These are phyloP conservation scores for Leptura quadrifasciata DNA, from an alignment of 2,888 invertebrate species.

Conservation along the genomic window DNA sequence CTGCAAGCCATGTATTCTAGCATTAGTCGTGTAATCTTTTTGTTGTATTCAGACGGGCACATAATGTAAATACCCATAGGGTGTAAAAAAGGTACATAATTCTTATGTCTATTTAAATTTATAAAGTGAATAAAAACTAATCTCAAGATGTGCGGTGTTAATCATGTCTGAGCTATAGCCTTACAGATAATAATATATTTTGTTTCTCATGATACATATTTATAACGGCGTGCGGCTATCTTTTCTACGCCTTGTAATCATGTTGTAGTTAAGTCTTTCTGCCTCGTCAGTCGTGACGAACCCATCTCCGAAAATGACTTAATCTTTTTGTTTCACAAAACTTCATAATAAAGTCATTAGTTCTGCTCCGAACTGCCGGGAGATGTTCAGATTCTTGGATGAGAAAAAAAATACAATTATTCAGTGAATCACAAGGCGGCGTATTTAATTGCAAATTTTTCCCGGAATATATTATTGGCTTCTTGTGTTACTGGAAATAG, in stretches of 20 bases:
- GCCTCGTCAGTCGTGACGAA: conserved; percentile 57
- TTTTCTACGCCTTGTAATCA: conserved; percentile 55
- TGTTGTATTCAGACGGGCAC: neutral
- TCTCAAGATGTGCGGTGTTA: conserved; percentile 1
- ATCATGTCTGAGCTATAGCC: conserved; percentile 14
- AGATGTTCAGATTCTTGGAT: conserved; percentile 14
- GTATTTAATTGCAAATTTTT: conserved; percentile 42
- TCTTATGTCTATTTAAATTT: neutral
- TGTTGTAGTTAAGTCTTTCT: conserved; percentile 38
- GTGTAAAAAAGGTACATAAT: neutral
- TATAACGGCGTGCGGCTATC: conserved; percentile 25
- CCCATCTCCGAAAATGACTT: conserved; percentile 57
- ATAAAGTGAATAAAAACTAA: conserved; percentile 5
- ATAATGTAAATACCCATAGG: neutral
- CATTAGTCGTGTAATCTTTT: no score
- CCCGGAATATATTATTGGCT: conserved; percentile 37
- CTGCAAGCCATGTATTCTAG: no score
- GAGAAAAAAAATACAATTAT: conserved; percentile 38
- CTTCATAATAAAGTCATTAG: conserved; percentile 63
- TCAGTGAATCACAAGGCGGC: conserved; percentile 41
- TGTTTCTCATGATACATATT: conserved; percentile 25
- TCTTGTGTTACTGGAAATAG: conserved; percentile 35
- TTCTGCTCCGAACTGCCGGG: conserved; percentile 44
- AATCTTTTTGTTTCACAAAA: conserved; percentile 52
- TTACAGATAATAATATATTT: conserved; percentile 38